Evolutionary conservation across 1,140 invertebrate genomes (phyloP).

Genomic region (Habropoda laboriosa): DNA sequence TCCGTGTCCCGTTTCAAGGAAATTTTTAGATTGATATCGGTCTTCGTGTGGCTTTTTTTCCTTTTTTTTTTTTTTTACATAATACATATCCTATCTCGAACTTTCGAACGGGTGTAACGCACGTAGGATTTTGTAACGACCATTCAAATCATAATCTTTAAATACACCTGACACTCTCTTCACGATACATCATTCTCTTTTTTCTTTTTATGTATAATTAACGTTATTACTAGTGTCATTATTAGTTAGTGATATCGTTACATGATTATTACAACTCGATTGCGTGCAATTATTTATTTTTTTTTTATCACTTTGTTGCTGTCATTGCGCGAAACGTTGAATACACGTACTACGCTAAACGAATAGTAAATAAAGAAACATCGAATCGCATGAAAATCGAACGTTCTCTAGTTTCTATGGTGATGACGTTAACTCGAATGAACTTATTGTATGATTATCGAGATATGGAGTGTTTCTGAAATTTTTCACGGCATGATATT

Average conservation of each 20-base stretch:
- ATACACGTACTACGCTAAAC: conserved; percentile 1
- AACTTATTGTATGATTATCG: background rate
- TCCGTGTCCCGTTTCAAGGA: background rate
- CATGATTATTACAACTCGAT: conserved; percentile 46
- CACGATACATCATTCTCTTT: background rate
- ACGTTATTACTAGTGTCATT: conserved; percentile 39
- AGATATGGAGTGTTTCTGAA: background rate
- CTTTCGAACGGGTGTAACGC: conserved; percentile 43
- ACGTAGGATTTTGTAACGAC: conserved; percentile 27
- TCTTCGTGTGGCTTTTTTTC: background rate
- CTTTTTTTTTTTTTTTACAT: conserved; percentile 32
- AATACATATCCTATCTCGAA: too few relatives aligned
- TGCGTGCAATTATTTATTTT: conserved; percentile 36
- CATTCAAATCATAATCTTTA: conserved; percentile 39
- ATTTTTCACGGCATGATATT: conserved; percentile 31
- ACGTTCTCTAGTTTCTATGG: conserved; percentile 1
- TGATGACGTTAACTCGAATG: conserved; percentile 3
- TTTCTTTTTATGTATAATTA: conserved; percentile 37
- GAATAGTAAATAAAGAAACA: background rate
- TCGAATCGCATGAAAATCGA: background rate
- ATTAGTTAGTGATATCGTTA: conserved; percentile 46
- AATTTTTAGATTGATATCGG: background rate
- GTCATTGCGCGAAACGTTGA: conserved; percentile 7
- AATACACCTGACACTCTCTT: background rate
- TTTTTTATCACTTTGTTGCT: background rate